Conservation (phyloP, 1,140 invertebrate species). For the Penaeus vannamei region DNA sequence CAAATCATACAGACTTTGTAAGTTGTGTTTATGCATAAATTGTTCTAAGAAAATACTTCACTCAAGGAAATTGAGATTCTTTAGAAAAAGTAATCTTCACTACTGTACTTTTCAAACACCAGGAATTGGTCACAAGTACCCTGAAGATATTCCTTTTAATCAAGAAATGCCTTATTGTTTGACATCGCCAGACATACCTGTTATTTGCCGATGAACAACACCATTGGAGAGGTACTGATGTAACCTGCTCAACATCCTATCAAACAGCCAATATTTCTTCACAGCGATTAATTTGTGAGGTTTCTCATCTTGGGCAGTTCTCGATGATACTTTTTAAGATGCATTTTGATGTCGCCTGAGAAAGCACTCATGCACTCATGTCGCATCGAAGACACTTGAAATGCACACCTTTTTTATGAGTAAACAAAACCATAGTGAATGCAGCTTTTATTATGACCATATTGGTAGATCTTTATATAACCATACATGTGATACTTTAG, state of each 20-base stretch:
- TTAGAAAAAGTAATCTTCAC: conserved; percentile 37
- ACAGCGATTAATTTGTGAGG: not conserved
- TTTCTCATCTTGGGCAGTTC: conserved; percentile 36
- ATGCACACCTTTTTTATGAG: too few species aligned
- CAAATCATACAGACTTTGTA: too few species aligned
- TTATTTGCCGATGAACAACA: not conserved
- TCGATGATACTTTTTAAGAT: conserved; percentile 42
- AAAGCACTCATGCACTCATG: too few species aligned
- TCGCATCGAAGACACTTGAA: too few species aligned
- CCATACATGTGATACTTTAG: too few species aligned
- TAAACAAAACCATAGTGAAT: too few species aligned
- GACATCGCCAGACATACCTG: conserved; percentile 31
- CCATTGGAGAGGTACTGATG: not conserved
- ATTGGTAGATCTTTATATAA: too few species aligned
- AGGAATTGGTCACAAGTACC: not conserved
- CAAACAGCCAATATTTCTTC: not conserved
- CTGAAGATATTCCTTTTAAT: conserved; percentile 1
- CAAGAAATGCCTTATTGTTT: conserved; percentile 40
- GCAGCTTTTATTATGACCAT: too few species aligned
- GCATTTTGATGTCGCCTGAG: too few species aligned
- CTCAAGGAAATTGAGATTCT: not conserved
- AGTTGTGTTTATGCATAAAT: too few species aligned
- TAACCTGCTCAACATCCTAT: too few species aligned
- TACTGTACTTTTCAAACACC: not conserved
- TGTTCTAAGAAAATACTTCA: conserved; percentile 19